Conservation (phyloP, 2,888 invertebrate genomes). For the Catocala fraxini region DNA sequence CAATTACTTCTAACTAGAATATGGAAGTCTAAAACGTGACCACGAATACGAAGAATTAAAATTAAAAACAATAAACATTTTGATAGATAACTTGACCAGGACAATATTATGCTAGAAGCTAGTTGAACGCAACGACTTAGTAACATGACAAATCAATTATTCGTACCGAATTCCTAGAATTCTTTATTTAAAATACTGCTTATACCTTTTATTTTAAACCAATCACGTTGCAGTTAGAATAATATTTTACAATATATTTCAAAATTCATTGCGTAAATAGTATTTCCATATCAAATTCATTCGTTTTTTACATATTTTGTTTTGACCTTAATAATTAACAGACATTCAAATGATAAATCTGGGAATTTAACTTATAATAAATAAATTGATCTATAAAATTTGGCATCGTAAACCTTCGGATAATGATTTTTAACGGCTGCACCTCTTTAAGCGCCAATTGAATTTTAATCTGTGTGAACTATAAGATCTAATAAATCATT, state of each 20-base stretch:
- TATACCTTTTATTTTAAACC: slow-evolving; percentile 3
- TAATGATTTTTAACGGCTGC: slow-evolving; percentile 38
- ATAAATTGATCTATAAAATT: slow-evolving; percentile 48
- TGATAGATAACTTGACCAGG: not conserved
- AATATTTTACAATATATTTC: slow-evolving; percentile 28
- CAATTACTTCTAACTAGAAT: slow-evolving; percentile 4
- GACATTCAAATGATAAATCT: slow-evolving; percentile 39
- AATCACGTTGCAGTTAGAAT: slow-evolving; percentile 24
- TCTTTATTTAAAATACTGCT: not conserved
- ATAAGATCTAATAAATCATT: slow-evolving; percentile 57
- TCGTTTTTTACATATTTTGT: slow-evolving; percentile 31
- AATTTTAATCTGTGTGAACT: slow-evolving; percentile 4
- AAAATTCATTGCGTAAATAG: slow-evolving; percentile 35
- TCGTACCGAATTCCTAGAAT: not conserved
- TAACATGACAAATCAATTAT: not conserved
- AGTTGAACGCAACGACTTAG: too few species aligned
- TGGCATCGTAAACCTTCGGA: slow-evolving; percentile 53
- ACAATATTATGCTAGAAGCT: too few species aligned
- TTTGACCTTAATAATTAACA: slow-evolving; percentile 49
- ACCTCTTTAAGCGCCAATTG: slow-evolving; percentile 24
- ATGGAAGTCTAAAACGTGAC: slow-evolving; percentile 1
- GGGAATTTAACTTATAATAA: slow-evolving; percentile 43
- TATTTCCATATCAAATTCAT: slow-evolving; percentile 25
- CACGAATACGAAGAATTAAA: not conserved
- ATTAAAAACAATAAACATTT: not conserved